These are phyloP conservation scores for Callipepla squamata DNA, from an alignment of 2,113 vertebrate genomes.

Conservation along the genomic window DNA sequence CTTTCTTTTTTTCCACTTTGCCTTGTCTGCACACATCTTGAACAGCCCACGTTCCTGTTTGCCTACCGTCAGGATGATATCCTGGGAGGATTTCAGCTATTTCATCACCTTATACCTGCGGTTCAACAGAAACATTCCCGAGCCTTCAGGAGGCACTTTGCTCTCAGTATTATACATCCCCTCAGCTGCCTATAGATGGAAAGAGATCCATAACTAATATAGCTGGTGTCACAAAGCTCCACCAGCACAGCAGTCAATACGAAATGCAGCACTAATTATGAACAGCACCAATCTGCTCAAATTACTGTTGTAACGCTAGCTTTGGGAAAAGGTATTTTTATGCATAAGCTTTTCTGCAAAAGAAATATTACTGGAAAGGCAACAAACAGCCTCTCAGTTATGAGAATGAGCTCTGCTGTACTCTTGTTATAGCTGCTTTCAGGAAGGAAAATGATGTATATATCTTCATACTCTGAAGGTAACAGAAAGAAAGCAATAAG, in stretches of 20 bases:
- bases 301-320: slow-evolving; percentile 33
- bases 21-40: neutral
- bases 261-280: neutral
- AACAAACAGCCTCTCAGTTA: slow-evolving; percentile 9
- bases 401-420: slow-evolving; percentile 15
- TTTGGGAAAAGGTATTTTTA: slow-evolving; percentile 55
- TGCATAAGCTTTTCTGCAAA: slow-evolving; percentile 42
- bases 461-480: neutral
- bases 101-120: slow-evolving; percentile 40
- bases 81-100: slow-evolving; percentile 40
- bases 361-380: slow-evolving; percentile 26
- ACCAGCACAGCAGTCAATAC: neutral
- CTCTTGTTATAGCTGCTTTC: slow-evolving; percentile 28
- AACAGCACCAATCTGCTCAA: slow-evolving; percentile 35
- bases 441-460: neutral
- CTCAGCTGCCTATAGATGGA: neutral
- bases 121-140: neutral
- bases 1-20: neutral
- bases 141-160: slow-evolving; percentile 43
- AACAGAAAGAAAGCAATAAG: neutral
- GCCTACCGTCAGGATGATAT: neutral
- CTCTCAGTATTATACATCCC: slow-evolving; percentile 8
- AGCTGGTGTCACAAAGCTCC: slow-evolving; percentile 48
- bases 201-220: slow-evolving; percentile 7
- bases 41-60: slow-evolving; percentile 28